Conservation (phyloP, 2,113 vertebrate species). For the Silurus glanis region DNA sequence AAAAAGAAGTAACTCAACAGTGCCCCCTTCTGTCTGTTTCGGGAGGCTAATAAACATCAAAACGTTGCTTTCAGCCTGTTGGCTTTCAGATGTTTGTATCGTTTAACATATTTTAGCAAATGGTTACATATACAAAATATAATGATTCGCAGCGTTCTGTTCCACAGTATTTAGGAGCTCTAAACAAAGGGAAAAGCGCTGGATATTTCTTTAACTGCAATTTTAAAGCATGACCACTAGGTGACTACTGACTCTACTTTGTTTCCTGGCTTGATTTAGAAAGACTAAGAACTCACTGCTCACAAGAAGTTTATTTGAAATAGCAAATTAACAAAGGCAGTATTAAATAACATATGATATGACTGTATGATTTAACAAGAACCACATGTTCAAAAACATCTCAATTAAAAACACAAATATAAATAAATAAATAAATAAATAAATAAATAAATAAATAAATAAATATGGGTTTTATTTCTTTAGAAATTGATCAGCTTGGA, state of each 20-base stretch:
- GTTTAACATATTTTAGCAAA: not conserved
- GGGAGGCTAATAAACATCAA: not conserved
- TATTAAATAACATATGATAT: too few species aligned
- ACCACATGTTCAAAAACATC: too few species aligned
- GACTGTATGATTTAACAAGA: too few species aligned
- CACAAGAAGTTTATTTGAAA: too few species aligned
- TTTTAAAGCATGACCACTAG: constrained; percentile 29
- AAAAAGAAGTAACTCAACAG: constrained; percentile 3
- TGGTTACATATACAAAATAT: not conserved
- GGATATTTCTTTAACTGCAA: not conserved
- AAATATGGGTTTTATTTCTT: not conserved
- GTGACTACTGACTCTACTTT: not conserved
- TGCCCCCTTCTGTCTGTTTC: constrained; percentile 16
- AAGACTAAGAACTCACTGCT: not conserved
- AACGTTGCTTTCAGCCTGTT: not conserved
- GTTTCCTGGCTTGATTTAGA: not conserved
- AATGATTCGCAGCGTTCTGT: not conserved
- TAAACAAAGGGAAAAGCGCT: not conserved
- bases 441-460: too few species aligned
- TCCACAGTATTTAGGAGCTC: not conserved
- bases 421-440: too few species aligned
- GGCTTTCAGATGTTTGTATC: not conserved
- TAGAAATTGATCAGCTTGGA: not conserved
- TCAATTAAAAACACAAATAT: too few species aligned
- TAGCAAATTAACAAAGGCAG: too few species aligned